A percentile compares a stretch with the other conserved stretches of the same genome.
Evolutionary conservation across 2,113 vertebrate genomes (phyloP).

Genomic region (Oryzias celebensis): DNA sequence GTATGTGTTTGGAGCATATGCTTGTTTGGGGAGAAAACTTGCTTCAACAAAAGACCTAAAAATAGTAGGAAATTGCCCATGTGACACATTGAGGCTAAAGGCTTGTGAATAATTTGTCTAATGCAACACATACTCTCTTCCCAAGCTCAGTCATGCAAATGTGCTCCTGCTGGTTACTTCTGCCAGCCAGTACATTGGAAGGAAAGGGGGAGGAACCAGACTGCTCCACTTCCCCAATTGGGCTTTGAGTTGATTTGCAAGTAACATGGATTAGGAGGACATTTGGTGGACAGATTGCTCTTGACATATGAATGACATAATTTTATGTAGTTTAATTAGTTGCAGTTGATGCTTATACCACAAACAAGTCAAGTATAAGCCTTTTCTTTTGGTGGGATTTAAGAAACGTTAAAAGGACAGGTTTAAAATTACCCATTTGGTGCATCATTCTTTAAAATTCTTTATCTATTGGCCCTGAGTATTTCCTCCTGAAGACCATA

Average conservation of each 20-base stretch:
- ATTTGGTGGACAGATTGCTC: background rate
- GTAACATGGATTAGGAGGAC: slow-evolving; percentile 8
- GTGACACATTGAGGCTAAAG: slow-evolving; percentile 77
- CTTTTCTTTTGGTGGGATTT: background rate
- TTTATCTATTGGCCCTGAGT: background rate
- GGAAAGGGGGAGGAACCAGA: slow-evolving; percentile 21
- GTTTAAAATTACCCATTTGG: too few relatives aligned
- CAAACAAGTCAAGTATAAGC: background rate
- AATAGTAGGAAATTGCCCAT: slow-evolving; percentile 69
- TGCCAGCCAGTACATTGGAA: slow-evolving; percentile 32
- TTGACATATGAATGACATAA: background rate
- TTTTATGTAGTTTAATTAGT: background rate
- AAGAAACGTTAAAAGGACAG: too few relatives aligned
- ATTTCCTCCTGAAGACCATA: slow-evolving; percentile 10
- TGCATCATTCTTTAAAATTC: slow-evolving; percentile 1
- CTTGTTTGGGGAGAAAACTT: slow-evolving; percentile 48
- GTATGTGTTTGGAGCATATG: slow-evolving; percentile 44
- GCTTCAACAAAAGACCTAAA: slow-evolving; percentile 71
- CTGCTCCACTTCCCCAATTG: slow-evolving; percentile 15
- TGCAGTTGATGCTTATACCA: too few relatives aligned
- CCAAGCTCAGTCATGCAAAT: slow-evolving; percentile 48
- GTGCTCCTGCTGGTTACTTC: slow-evolving; percentile 47
- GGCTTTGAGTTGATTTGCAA: slow-evolving; percentile 4
- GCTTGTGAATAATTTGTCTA: slow-evolving; percentile 76
- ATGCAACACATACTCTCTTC: slow-evolving; percentile 57